phyloP scores from a whole-genome alignment of 1,140 invertebrate species.

The Lepidurus apus region DNA sequence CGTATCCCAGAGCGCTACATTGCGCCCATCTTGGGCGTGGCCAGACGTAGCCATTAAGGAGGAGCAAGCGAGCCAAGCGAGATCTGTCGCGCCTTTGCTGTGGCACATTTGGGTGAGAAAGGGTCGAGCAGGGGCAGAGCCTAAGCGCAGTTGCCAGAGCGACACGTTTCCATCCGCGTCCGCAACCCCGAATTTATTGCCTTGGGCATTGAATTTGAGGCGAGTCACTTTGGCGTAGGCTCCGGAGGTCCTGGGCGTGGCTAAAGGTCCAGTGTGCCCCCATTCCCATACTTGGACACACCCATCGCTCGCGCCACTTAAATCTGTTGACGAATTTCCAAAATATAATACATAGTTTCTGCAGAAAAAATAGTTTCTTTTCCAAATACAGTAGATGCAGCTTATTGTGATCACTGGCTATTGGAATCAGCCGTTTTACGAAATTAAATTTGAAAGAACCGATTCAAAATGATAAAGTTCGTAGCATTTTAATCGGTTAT shows the following conservation, averaged over 20 bases:
- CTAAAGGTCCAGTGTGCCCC: slow-evolving; percentile 84
- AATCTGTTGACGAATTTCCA: slow-evolving; percentile 55
- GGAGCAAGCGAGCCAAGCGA: slow-evolving; percentile 94
- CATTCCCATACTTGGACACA: slow-evolving; percentile 97
- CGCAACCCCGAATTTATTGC: slow-evolving; percentile 96
- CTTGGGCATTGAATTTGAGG: slow-evolving; percentile 89
- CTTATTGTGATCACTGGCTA: no score
- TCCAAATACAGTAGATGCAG: no score
- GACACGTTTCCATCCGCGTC: slow-evolving; percentile 87
- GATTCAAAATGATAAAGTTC: no score
- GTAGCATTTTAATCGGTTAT: no score
- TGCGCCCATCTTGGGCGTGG: slow-evolving; percentile 91
- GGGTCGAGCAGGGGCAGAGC: slow-evolving; percentile 65
- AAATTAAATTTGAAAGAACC: no score
- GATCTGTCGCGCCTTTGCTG: slow-evolving; percentile 94
- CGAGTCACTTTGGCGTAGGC: slow-evolving; percentile 94
- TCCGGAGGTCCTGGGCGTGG: slow-evolving; percentile 79
- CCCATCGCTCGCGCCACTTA: slow-evolving; percentile 94
- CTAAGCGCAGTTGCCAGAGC: slow-evolving; percentile 78
- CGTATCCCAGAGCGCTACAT: slow-evolving; percentile 98
- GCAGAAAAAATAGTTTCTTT: background rate
- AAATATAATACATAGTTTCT: slow-evolving; percentile 28
- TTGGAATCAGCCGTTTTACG: no score
- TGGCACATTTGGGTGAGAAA: slow-evolving; percentile 93
- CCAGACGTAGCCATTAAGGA: slow-evolving; percentile 96